Evolutionary conservation across 2,113 vertebrate genomes (phyloP), one percentile per base, ranked within the genome.

Genomic region (Oplegnathus fasciatus): DNA sequence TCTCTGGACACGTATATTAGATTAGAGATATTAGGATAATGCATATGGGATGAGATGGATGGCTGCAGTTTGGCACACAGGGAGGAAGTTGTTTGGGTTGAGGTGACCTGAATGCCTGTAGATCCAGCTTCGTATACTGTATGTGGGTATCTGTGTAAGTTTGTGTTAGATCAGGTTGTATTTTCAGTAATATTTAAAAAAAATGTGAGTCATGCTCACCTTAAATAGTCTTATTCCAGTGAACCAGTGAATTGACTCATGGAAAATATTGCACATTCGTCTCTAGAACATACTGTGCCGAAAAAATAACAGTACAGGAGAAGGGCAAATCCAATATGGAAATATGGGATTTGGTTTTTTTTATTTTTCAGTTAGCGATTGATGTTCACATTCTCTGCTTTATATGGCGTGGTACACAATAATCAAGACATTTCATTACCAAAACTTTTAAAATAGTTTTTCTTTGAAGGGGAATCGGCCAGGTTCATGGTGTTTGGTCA

Each of bases 1-100:
- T 90, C 70, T 64, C 37, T 77, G 30, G 34, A 80, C 64, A 82
- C 75, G 80, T 86, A 71, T 83, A 88, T 86, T 86, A 85, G 69
- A 90, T 91, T 85, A 92, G 48, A 83, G 58, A 87, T 93, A 83
- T 91, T 71, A 69, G 40, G 75, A 70, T 80, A 75, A 83, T 91
- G 78, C 0, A 55, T 77, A 46, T 66, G 22, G 72, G 68, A 88
- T 77, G 54, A 83, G 75, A 86, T 71, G 46, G 69, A 58, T 75
- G 66, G 34, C 60, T 58, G 42, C 57, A 30, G 32, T 73, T 86
- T 89, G 73, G 75, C 76, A 85, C 40, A 37, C 73, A 78, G 34
- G 9, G 54, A 82, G 55, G 18, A 75, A 86, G 22, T 73, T 86
- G 70, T 89, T 89, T 74, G 30, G 30, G n/a, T 68, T 75, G 48